A percentile compares a stretch with the other conserved stretches of the same genome.
These are phyloP conservation scores for Alviniconcha strummeri DNA, from an alignment of 2,888 invertebrate genomes.

Conservation along the genomic window DNA sequence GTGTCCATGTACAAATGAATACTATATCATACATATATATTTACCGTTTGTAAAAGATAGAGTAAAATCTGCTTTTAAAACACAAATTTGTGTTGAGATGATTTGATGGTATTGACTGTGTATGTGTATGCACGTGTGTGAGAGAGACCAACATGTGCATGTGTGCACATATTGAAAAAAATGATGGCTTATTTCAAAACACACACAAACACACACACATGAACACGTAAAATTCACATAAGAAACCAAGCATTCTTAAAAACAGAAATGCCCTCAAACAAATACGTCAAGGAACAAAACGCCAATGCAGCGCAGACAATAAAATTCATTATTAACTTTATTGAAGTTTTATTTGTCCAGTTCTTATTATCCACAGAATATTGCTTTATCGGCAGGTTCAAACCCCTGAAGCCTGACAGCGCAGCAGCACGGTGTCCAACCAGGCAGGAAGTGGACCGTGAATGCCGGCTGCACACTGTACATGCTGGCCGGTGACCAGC, in stretches of 20 bases:
- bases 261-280: not conserved
- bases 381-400: conserved; percentile 10
- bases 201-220: not conserved
- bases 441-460: not conserved
- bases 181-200: not conserved
- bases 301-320: no score
- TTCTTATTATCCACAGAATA: conserved; percentile 24
- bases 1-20: not conserved
- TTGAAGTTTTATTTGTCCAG: not conserved
- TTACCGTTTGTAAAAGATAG: conserved; percentile 28
- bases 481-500: not conserved
- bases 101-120: not conserved
- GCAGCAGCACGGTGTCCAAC: not conserved
- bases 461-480: not conserved
- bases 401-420: conserved; percentile 18
- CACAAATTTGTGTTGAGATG: not conserved
- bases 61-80: conserved; percentile 27
- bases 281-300: not conserved
- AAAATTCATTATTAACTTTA: conserved; percentile 21
- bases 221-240: not conserved
- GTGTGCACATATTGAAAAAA: no score
- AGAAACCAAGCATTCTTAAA: not conserved
- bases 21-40: conserved; percentile 21
- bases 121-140: not conserved
- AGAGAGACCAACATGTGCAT: not conserved